Base-by-base conservation (phyloP, 2,888 invertebrate genomes). In the Mimas tiliae region DNA sequence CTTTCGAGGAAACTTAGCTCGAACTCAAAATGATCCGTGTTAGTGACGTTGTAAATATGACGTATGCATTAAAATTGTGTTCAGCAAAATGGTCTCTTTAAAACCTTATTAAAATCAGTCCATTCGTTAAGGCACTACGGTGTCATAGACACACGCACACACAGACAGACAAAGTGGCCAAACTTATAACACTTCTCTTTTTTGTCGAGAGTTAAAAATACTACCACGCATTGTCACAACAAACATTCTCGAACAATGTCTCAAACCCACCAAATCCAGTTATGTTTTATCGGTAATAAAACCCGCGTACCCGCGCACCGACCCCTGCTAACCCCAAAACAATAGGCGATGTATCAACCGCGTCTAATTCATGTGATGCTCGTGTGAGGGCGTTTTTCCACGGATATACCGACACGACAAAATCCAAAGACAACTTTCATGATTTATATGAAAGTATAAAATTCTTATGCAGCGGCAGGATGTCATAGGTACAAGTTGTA, bases 331-430 rank as follows among this genome's bases (percentile, higher is more conserved):
- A 63, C 51, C 66, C 67, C 68, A 58, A 67, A 67, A 74, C 74
- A 73, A 74, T 71, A 69, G 70, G 66, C 70, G 70, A 69, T 70
- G 70, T 67, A 72, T 74, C 72, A 70, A 65, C 53, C 66, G 62
- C 65, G 67, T 68, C 67, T 74, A 71, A 73, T 72, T 70, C 50
- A 50, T 70, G 14, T 14, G 52, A 33, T 14, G 33, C 27, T 14
- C 6, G 50, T 50, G 6, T 48, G 0, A 21, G 19, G 51, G 9
- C 21, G 51, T 48, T 48, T 9, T 50, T 50, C 19, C 50, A 50
- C 19, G 19, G 50, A 33, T 14, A 27, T 52, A 52, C 1, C 33
- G 52, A 14, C 14, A 33, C 21, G 33, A 52, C 6, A 33, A 52
- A 14, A 33, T 48, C 48, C 16, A 50, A 7, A 16, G 16, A 48